Percentiles rank a stretch among this genome's conserved stretches.
Evolutionary conservation across 2,113 vertebrate genomes (phyloP).

Genomic region (Phainopepla nitens): DNA sequence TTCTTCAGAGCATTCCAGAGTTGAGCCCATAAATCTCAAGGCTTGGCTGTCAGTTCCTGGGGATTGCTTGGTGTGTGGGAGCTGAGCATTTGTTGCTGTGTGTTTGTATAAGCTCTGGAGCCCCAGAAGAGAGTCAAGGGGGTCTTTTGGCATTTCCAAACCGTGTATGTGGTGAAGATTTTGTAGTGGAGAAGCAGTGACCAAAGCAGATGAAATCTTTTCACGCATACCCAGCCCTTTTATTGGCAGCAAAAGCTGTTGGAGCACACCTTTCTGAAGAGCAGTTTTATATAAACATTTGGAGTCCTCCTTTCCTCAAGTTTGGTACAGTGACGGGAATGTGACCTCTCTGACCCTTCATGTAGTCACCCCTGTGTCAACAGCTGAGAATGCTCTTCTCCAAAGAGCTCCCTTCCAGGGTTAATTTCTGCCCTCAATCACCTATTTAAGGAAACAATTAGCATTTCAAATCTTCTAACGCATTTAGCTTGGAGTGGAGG

Average conservation of each 20-base stretch:
- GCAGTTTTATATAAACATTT: neutral
- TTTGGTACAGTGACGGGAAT: neutral
- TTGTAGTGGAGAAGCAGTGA: neutral
- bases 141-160: neutral
- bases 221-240: accelerated
- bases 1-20: neutral
- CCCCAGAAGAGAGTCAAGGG: neutral
- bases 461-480: neutral
- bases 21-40: neutral
- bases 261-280: neutral
- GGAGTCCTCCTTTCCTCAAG: neutral
- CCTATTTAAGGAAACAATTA: neutral
- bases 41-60: neutral
- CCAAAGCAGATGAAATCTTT: neutral
- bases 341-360: neutral
- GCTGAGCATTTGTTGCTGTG: neutral
- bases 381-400: neutral
- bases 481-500: neutral
- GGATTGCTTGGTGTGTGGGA: neutral
- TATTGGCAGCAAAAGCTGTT: neutral
- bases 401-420: neutral
- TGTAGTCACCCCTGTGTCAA: neutral
- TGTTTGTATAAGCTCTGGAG: neutral
- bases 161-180: neutral
- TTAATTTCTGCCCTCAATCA: neutral